phyloP scores from a whole-genome alignment of 2,888 invertebrate genomes.

The Perithous albicinctus region DNA sequence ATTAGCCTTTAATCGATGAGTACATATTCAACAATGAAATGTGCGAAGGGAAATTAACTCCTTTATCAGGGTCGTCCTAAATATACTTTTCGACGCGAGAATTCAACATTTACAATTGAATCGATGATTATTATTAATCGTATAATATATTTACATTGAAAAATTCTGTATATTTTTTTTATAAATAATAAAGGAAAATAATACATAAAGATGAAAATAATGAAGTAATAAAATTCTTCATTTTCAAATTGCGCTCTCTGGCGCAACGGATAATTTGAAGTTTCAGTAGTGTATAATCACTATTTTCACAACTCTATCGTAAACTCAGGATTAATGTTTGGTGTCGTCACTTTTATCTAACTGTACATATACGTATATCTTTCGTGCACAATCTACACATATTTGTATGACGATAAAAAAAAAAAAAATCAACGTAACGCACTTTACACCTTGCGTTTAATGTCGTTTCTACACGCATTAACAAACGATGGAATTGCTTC shows the following conservation, averaged over 20 bases:
- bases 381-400: slow-evolving; percentile 10
- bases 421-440: slow-evolving; percentile 4
- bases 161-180: no score
- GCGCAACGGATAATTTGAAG: background rate
- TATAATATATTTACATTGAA: no score
- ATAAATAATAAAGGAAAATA: no score
- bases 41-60: background rate
- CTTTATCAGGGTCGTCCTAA: background rate
- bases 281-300: background rate
- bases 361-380: background rate
- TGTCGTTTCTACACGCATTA: no score
- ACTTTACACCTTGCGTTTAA: slow-evolving; percentile 9
- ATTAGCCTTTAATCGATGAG: background rate
- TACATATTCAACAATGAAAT: background rate
- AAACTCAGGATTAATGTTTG: background rate
- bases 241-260: background rate
- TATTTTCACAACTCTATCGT: background rate
- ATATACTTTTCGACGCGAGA: background rate
- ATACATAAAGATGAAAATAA: no score
- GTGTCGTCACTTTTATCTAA: background rate
- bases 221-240: background rate
- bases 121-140: background rate
- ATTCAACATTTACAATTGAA: background rate
- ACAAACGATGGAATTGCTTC: no score
- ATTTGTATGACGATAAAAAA: slow-evolving; percentile 19